Evolutionary conservation across 2,113 vertebrate species (phyloP), one percentile per base, ranked within the genome.

Genomic region (Periophthalmodon schlosseri): DNA sequence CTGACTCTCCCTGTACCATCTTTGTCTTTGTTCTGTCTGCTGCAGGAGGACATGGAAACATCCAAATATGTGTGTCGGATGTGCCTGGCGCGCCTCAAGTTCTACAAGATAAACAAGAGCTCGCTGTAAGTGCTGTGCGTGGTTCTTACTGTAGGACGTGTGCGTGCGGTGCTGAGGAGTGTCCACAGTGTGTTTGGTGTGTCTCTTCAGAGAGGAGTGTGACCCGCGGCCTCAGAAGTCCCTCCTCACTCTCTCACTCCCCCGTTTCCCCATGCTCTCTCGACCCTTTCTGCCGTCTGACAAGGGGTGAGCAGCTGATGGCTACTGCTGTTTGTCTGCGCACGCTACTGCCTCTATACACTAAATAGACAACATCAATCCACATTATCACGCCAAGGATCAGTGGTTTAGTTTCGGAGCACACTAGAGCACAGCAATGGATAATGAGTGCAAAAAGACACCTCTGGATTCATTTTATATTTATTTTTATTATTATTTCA

Each of bases 11-110:
- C 70, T 49, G 16, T 28, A 12, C 36, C 61, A 60, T 78, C 9
- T 77, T 71, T 72, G 83, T 75, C 33, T 83, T 76, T 77, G 6
- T 52, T 54, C 8, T 18, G 69, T 54, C 39, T 75, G 76, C 21
- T 76, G 6, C 87, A 99, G 98, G 98, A 99, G 92, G 98, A 99
- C 93, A 96, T 99, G 96, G 98, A 99, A 95, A 99, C 97, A 24
- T 97, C 97, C 74, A 99, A 99, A 91, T 99, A 99, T 6, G 94
- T 99, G 54, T 99, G 96, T 94, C 95, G 98, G 87, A 96, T 99
- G 92, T 99, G 96, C 86, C 94, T 97, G 78, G 96, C 96, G 24
- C 93, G 98, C 75, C 97, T 98, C 92, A 98, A 98, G 87, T 99
- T 99, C 92, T 99, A 99, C 93, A 96, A 96, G 92, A 92, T 98